Evolutionary conservation across 2,888 invertebrate genomes (phyloP).

Genomic region (Thereva nobilitata): DNA sequence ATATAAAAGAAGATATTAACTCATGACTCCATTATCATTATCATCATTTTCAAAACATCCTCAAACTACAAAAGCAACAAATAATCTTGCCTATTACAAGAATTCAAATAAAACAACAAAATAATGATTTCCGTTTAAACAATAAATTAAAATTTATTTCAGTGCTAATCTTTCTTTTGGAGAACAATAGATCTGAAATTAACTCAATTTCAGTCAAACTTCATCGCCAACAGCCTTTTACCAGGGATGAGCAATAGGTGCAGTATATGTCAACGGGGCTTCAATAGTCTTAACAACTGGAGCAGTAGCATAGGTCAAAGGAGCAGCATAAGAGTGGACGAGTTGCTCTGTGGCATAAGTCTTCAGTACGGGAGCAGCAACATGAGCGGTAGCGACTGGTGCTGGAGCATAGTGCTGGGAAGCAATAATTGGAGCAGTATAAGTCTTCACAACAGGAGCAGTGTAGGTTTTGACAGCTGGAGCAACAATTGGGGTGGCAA

Average conservation of each 20-base stretch:
- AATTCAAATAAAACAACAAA: neutral
- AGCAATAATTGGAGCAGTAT: conserved; percentile 38
- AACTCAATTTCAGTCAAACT: neutral
- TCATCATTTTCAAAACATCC: neutral
- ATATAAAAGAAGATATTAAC: no score
- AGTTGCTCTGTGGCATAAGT: no score
- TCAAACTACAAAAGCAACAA: no score
- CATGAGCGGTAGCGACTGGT: neutral
- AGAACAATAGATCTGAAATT: conserved; percentile 27
- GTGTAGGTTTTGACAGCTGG: conserved; percentile 37
- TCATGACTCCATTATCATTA: no score
- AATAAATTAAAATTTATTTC: conserved; percentile 27
- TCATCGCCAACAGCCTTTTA: conserved; percentile 4
- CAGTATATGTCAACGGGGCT: neutral
- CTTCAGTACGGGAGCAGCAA: neutral
- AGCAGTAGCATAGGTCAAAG: no score
- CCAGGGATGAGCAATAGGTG: conserved; percentile 14
- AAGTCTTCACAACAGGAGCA: conserved; percentile 32
- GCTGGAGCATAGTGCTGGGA: conserved; percentile 16
- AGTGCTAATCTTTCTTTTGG: conserved; percentile 23
- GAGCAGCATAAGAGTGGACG: no score
- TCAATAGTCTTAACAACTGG: no score
- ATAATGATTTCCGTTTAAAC: neutral
- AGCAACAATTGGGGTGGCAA: conserved; percentile 43
- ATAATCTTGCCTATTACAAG: neutral